These are phyloP conservation scores for Pangasius djambal DNA, from an alignment of 2,797 vertebrate genomes.

Conservation along the genomic window DNA sequence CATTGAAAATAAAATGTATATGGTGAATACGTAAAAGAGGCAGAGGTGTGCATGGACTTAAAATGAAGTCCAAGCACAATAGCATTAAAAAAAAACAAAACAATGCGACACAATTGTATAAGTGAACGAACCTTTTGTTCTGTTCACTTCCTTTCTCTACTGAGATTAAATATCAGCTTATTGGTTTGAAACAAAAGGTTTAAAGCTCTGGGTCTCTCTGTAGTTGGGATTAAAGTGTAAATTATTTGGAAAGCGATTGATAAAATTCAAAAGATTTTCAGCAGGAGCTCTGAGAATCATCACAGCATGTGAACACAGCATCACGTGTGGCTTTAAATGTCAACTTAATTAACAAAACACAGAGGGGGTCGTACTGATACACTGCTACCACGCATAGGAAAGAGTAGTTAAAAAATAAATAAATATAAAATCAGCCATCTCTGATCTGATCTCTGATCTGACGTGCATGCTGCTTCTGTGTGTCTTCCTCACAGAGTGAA, in stretches of 20 bases:
- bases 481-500: background rate
- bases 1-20: background rate
- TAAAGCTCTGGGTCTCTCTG: background rate
- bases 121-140: background rate
- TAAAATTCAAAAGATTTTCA: background rate
- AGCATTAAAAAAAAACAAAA: background rate
- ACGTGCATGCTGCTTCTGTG: background rate
- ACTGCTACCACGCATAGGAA: too few species aligned
- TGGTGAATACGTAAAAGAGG: constrained; percentile 15
- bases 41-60: background rate
- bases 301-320: background rate
- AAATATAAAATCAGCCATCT: background rate
- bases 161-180: background rate
- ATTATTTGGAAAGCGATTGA: background rate
- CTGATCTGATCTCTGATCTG: background rate
- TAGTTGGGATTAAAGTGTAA: background rate
- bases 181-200: background rate
- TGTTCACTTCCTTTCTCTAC: background rate
- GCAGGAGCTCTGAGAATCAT: background rate
- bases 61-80: background rate
- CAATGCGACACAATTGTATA: background rate
- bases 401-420: background rate
- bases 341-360: constrained; percentile 9
- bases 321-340: constrained; percentile 30
- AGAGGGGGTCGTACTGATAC: background rate